A percentile compares a stretch with the other conserved stretches of the same genome.
Evolutionary conservation across 2,113 vertebrate species (phyloP).

Genomic region (Siphamia tubifer): DNA sequence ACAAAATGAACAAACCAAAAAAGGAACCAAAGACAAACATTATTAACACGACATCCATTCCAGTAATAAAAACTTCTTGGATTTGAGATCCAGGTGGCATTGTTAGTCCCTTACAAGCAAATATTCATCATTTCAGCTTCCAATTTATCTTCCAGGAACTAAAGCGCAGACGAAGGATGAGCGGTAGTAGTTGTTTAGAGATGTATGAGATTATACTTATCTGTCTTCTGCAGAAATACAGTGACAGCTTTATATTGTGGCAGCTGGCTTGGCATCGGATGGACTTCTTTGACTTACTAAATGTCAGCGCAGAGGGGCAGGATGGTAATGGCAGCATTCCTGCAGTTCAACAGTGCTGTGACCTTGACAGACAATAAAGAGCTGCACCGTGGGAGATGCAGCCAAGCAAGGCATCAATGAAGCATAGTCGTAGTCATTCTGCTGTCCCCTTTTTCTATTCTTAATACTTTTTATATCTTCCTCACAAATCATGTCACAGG

Average conservation of each 20-base stretch:
- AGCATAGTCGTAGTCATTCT: constrained; percentile 38
- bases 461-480: constrained; percentile 4
- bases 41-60: too few species aligned
- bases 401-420: constrained; percentile 52
- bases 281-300: constrained; percentile 35
- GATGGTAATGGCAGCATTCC: constrained; percentile 29
- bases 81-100: too few species aligned
- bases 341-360: constrained; percentile 27
- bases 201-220: too few species aligned
- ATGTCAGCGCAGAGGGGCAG: constrained; percentile 10
- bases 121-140: too few species aligned
- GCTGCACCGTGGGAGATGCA: constrained; percentile 27
- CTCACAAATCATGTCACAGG: neutral
- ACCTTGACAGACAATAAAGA: constrained; percentile 64
- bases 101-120: too few species aligned
- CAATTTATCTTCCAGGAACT: too few species aligned
- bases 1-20: too few species aligned
- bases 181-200: too few species aligned
- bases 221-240: too few species aligned
- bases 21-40: too few species aligned
- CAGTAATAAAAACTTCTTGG: too few species aligned
- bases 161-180: too few species aligned
- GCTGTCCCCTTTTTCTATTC: neutral
- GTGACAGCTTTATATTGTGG: neutral
- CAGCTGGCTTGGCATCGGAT: neutral